Evolutionary conservation across 2,113 vertebrate genomes (phyloP).

Genomic region (Chamaea fasciata): DNA sequence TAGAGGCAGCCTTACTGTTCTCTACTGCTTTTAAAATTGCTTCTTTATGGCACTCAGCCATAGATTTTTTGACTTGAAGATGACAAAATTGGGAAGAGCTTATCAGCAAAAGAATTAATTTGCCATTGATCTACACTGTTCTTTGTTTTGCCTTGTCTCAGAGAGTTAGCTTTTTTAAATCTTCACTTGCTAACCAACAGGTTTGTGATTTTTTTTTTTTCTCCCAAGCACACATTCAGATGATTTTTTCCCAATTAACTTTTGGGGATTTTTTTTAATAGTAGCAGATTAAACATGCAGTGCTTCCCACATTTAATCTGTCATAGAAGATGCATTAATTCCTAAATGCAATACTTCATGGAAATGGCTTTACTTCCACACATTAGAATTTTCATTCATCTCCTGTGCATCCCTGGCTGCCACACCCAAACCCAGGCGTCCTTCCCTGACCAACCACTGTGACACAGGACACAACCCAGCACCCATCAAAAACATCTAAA

Average conservation of each 20-base stretch:
- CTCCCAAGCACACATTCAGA: background rate
- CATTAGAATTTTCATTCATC: rapidly evolving
- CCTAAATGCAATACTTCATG: background rate
- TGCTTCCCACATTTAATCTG: background rate
- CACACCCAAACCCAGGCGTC: background rate
- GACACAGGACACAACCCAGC: background rate
- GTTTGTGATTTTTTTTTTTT: background rate
- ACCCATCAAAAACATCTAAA: background rate
- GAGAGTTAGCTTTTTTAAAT: background rate
- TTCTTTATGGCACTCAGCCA: background rate
- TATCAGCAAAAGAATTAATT: background rate
- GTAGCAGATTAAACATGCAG: background rate
- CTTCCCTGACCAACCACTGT: background rate
- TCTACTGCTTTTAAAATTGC: background rate
- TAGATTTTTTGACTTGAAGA: background rate
- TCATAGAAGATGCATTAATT: background rate
- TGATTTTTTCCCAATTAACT: background rate
- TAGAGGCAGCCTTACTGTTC: background rate
- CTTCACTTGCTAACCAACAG: background rate
- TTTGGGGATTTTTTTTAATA: background rate
- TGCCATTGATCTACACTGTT: background rate
- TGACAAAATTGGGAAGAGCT: background rate
- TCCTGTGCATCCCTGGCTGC: background rate
- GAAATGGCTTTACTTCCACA: background rate
- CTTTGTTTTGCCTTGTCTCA: background rate